Percentiles rank a stretch among this genome's conserved stretches.
These are phyloP conservation scores for Otus scops DNA, from an alignment of 2,797 vertebrate species.

Conservation along the genomic window DNA sequence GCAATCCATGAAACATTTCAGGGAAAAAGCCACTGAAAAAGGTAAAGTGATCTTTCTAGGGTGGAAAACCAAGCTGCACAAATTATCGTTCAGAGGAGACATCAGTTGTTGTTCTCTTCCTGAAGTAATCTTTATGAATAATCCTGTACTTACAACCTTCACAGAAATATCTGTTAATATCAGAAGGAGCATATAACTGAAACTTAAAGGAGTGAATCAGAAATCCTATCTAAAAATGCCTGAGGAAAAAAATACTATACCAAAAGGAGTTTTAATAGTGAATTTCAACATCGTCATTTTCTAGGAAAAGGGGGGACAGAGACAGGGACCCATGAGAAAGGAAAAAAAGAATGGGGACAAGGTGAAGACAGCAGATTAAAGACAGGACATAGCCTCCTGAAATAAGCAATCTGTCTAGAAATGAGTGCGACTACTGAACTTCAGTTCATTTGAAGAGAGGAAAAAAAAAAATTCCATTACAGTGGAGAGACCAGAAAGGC, in stretches of 20 bases:
- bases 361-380: background rate
- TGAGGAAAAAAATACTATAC: background rate
- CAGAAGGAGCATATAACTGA: constrained; percentile 42
- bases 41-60: background rate
- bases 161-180: constrained; percentile 43
- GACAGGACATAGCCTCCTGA: background rate
- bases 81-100: constrained; percentile 36
- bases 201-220: constrained; percentile 24
- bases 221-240: constrained; percentile 51
- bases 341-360: background rate
- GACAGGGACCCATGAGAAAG: background rate
- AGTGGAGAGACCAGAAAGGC: background rate
- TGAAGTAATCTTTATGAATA: constrained; percentile 57
- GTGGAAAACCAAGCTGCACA: constrained; percentile 30
- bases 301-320: background rate
- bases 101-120: constrained; percentile 32
- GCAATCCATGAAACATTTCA: constrained; percentile 29
- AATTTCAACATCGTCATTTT: background rate
- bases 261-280: background rate
- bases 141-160: constrained; percentile 22
- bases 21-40: constrained; percentile 52
- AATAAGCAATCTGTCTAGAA: constrained; percentile 18
- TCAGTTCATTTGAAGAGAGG: background rate
- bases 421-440: background rate
- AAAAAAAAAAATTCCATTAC: background rate